Base-by-base conservation (phyloP, 2,888 invertebrate species). In the Electrophaes corylata region DNA sequence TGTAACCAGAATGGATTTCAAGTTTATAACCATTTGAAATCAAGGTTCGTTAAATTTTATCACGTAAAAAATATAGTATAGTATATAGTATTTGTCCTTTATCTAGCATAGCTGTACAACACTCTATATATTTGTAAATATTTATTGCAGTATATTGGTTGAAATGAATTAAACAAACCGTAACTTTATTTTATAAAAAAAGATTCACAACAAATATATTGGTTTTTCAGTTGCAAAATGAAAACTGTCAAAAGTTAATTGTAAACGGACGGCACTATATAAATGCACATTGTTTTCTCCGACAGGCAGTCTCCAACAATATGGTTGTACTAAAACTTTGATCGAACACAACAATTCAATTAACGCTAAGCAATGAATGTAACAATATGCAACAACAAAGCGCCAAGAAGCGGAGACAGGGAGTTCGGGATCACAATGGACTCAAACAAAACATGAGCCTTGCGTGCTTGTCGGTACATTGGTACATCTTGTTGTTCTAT, bases 321-420 rank as follows among this genome's bases (percentile, higher is more conserved):
- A 60, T 55, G 51, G 55, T 51, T 51, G 54, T 44, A 43, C 23
- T 37, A 44, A 55, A 60, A 60, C 60, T 60, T 56, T 44, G 39
- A 56, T 60, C 55, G 55, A 55, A 60, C 60, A 55, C 55, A 56
- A 60, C 60, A 60, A 55, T 60, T 60, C 60, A 60, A 60, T 60
- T 60, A 60, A 51, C 54, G 47, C 60, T 55, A 48, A 60, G 60
- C 60, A 59, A 59, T 46, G 49, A 35, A 47, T 49, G 41, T 43
- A 52, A 55, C 55, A 60, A 56, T 55, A 48, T 55, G 55, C 50
- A 60, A 37, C 51, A 60, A 60, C 55, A 60, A 55, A 55, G 43
- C 43, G 47, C 50, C 48, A 60, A 60, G 60, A 60, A 60, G 60
- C 55, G 33, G 57, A 48, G 52, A 60, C 51, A 51, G 31, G 51